Base-by-base conservation (phyloP, 2,113 vertebrate genomes). In the Eptesicus fuscus region DNA sequence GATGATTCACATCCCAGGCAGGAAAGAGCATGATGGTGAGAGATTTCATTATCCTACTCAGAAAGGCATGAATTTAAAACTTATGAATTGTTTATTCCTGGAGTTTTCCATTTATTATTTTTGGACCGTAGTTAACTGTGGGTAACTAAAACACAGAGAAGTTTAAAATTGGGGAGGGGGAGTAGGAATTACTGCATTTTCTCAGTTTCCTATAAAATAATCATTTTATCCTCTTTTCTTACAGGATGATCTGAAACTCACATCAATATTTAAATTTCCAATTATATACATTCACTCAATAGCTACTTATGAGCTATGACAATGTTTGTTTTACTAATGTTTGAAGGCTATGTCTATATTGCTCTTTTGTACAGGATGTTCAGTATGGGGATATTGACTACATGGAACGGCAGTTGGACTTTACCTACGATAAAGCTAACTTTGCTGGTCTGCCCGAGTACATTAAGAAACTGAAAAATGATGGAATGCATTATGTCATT, bases 311-410 rank as follows among this genome's bases (percentile, higher is more conserved):
- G 28, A 49, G 16, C 83, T 91, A 30, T 80, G 67, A 22, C 5
- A 32, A 56, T 30, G 47, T 67, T 28, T 82, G 37, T 71, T 32
- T 93, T 16, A 5, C 28, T 63, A n/a, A 59, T 25, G 37, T 67
- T 56, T 12, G 22, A 90, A 37, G 67, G 67, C 56, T 84, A 2
- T 93, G 79, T 83, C 71, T 53, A 1, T 13, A 95, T 91, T 71
- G 35, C 78, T 93, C 83, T 94, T 32, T 40, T 96, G 96, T 47
- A 30, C 96, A 99, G 99, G 99, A 99, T 71, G 98, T 99, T 86
- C 99, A 99, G 37, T 99, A 99, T 97, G 98, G 98, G 47, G 99
- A 99, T 94, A 99, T 99, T 2, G 99, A 99, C 98, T 99, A 99
- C 97, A 99, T 99, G 99, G 99, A 99, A 71, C 91, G 98, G 16